Conservation (phyloP, 2,113 vertebrate genomes). For the Patagioenas fasciata region DNA sequence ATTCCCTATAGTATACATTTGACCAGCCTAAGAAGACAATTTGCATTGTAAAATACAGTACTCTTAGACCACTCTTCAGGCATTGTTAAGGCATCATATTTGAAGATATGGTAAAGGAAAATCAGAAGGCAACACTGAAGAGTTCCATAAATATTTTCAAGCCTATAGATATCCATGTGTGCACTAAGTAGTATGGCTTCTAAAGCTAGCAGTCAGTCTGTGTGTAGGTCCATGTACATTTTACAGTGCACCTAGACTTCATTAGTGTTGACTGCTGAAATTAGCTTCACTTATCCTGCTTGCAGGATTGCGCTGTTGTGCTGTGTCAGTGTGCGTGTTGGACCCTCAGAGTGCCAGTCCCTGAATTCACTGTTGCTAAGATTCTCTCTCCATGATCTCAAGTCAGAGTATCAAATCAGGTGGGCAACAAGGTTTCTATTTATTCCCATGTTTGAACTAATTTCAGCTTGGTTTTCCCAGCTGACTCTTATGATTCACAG, state of each 20-base stretch:
- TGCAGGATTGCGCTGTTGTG: background rate
- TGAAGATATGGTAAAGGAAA: background rate
- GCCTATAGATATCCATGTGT: background rate
- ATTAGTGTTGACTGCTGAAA: background rate
- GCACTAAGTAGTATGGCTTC: background rate
- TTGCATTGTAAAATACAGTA: background rate
- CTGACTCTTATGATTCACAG: background rate
- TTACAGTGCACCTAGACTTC: background rate
- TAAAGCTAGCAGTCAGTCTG: background rate
- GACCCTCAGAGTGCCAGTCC: background rate
- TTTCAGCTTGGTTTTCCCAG: background rate
- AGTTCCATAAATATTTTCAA: background rate
- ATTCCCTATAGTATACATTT: background rate
- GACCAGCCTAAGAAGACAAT: background rate
- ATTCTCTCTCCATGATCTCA: background rate
- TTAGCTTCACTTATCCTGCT: background rate
- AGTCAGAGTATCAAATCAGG: background rate
- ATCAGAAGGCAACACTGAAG: background rate
- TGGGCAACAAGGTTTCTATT: background rate
- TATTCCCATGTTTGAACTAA: background rate
- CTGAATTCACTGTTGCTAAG: background rate
- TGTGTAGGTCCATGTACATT: background rate
- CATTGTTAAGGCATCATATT: background rate
- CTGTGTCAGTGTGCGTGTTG: background rate
- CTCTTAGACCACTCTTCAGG: background rate